These are phyloP conservation scores for Scaptomyza polygonia DNA, from an alignment of 2,888 invertebrate species.

Conservation along the genomic window DNA sequence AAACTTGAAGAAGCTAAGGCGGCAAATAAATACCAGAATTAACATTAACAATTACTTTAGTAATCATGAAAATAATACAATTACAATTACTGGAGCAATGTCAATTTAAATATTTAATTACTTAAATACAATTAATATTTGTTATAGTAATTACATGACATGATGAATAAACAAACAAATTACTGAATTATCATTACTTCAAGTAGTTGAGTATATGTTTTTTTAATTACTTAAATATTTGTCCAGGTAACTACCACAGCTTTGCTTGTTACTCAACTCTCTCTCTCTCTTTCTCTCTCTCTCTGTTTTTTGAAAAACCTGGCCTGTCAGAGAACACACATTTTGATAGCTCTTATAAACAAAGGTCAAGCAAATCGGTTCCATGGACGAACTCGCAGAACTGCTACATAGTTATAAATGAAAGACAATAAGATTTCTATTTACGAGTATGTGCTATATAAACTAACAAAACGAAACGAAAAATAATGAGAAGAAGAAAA, in stretches of 20 bases:
- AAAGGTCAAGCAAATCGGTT: slow-evolving; percentile 57
- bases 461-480: slow-evolving; percentile 25
- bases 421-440: slow-evolving; percentile 77
- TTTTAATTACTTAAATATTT: slow-evolving; percentile 26
- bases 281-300: not conserved
- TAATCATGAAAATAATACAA: slow-evolving; percentile 25
- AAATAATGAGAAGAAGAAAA: slow-evolving; percentile 16
- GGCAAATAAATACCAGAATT: slow-evolving; percentile 25
- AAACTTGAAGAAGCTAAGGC: slow-evolving; percentile 22
- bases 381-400: slow-evolving; percentile 65
- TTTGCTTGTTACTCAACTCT: slow-evolving; percentile 3
- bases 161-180: slow-evolving; percentile 16
- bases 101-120: slow-evolving; percentile 19
- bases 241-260: slow-evolving; percentile 24
- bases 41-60: slow-evolving; percentile 20
- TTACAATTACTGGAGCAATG: slow-evolving; percentile 28
- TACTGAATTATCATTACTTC: slow-evolving; percentile 17
- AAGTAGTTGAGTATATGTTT: slow-evolving; percentile 26
- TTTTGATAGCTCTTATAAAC: slow-evolving; percentile 33
- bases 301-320: slow-evolving; percentile 3
- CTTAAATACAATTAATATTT: slow-evolving; percentile 19
- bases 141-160: slow-evolving; percentile 17
- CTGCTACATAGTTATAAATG: slow-evolving; percentile 76
- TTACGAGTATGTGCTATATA: slow-evolving; percentile 70
- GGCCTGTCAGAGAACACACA: slow-evolving; percentile 16